Base-by-base conservation (phyloP, 2,888 invertebrate genomes). In the Syrista parreyssii region DNA sequence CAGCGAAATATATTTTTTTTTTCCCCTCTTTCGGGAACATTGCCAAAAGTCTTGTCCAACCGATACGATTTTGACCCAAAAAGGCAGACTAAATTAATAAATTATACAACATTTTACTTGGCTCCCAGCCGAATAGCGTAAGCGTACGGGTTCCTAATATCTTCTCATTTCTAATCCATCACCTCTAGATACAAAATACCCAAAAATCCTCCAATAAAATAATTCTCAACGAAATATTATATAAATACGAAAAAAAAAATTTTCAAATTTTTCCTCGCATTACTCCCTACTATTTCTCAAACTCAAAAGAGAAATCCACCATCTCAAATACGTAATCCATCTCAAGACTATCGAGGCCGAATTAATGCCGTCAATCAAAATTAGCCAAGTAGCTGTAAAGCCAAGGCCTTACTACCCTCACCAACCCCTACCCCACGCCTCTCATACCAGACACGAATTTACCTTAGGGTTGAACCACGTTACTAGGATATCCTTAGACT, bases 31-130 rank as follows among this genome's bases (percentile, higher is more conserved):
- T 78, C n/a, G 87, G 88, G 88, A 89, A 85, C 78, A 79, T 80
- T 86, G 89, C 89, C 89, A 90, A 80, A 79, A 75, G 72, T 23
- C 72, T 71, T 33, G n/a, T 71, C 85, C 83, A 84, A 79, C 77
- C 79, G 84, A 88, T 88, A 87, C 86, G 83, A 83, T 86, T 82
- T 84, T 89, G 90, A 89, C 89, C 89, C 87, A 89, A 91, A 90
- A 91, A 90, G 87, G 84, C 85, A 87, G 85, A 87, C 85, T 88
- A 89, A 90, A 90, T 90, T 90, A 90, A 90, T 90, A 89, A 89
- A 89, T 90, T 88, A 88, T 86, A 81, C 82, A 84, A 86, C 83
- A 85, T 84, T 86, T 85, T 79, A 83, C 81, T 88, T 90, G 90
- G 89, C 90, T 87, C 83, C 68, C 77, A 82, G 89, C 90, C 90